Conservation (phyloP, 30 jellyfish, hydroid and myxozoan genomes). For the Hydractinia echinata region DNA sequence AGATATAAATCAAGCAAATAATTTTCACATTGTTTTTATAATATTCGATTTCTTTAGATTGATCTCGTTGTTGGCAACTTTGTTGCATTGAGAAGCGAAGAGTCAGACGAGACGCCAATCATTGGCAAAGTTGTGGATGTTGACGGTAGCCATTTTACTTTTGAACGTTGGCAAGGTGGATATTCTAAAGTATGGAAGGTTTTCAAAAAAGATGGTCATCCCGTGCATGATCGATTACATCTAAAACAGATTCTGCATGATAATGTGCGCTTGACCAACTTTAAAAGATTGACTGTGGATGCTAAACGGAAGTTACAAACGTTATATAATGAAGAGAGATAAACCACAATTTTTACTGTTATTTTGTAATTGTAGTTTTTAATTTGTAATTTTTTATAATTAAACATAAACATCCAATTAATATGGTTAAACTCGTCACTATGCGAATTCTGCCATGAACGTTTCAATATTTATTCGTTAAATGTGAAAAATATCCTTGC, state of each 20-base stretch:
- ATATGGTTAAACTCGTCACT: too few relatives aligned
- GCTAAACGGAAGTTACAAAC: slow-evolving; percentile 19
- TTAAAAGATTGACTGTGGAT: neutral
- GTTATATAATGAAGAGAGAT: neutral
- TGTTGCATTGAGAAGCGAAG: slow-evolving; percentile 21
- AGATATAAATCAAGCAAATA: too few relatives aligned
- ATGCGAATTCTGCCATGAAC: too few relatives aligned
- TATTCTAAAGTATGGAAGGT: slow-evolving; percentile 3
- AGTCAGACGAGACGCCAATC: neutral
- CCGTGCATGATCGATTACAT: neutral
- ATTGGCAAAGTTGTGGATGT: slow-evolving; percentile 16
- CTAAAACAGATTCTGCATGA: slow-evolving; percentile 6
- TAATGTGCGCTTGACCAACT: slow-evolving; percentile 5
- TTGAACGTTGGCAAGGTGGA: slow-evolving; percentile 26
- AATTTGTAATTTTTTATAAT: too few relatives aligned
- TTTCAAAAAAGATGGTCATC: neutral
- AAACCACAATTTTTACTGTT: too few relatives aligned
- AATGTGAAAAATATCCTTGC: too few relatives aligned
- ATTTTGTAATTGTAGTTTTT: too few relatives aligned
- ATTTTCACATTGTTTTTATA: neutral
- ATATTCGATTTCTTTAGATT: neutral
- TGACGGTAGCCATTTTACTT: neutral
- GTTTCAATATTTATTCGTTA: too few relatives aligned
- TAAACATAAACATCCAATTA: too few relatives aligned
- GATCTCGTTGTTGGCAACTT: slow-evolving; percentile 6